Evolutionary conservation across 2,113 vertebrate species (phyloP).

Genomic region (Notarius lentiginosus): DNA sequence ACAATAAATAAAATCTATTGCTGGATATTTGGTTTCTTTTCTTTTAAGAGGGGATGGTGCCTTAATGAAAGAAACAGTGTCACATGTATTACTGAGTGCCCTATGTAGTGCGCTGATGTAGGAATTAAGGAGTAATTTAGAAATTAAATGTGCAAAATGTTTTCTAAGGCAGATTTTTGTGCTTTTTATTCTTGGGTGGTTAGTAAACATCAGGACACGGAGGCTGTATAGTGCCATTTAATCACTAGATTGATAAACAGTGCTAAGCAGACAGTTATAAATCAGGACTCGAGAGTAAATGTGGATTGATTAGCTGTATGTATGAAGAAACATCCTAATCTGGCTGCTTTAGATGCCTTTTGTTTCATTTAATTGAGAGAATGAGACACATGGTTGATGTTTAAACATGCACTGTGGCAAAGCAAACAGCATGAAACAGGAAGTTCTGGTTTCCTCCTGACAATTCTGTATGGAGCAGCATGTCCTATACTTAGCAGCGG

Average conservation of each 20-base stretch:
- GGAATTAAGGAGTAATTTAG: background rate
- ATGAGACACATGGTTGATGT: background rate
- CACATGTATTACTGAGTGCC: background rate
- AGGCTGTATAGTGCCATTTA: background rate
- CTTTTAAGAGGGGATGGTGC: too few species aligned
- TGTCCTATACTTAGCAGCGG: constrained; percentile 1
- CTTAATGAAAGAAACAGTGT: background rate
- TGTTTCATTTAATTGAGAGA: background rate
- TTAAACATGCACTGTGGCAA: background rate
- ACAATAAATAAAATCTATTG: too few species aligned
- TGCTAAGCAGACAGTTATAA: background rate
- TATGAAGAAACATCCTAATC: background rate
- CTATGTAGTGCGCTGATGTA: background rate
- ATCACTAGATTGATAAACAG: background rate
- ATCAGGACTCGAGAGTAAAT: background rate
- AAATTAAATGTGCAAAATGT: background rate
- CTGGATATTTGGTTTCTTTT: too few species aligned
- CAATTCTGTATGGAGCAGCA: background rate
- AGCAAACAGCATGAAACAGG: background rate
- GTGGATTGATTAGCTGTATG: constrained; percentile 5
- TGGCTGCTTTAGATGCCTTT: background rate
- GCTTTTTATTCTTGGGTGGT: background rate
- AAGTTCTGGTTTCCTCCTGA: background rate
- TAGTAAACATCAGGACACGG: background rate
- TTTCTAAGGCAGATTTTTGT: background rate